phyloP scores from a whole-genome alignment of 1,140 invertebrate genomes.

The Chironomus striatipennis region DNA sequence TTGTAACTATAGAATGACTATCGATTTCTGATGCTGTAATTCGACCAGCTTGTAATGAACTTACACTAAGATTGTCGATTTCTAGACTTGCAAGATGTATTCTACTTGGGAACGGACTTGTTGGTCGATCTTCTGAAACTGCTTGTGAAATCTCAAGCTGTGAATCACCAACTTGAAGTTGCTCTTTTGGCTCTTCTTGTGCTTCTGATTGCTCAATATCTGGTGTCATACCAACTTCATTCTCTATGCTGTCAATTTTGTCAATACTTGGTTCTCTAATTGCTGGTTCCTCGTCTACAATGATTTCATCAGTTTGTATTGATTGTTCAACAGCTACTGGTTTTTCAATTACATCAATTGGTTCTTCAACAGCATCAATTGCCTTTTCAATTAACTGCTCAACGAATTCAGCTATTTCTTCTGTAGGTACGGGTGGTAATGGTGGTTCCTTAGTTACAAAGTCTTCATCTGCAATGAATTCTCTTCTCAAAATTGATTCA shows the following conservation, averaged over 20 bases:
- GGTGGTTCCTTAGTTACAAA: slow-evolving; percentile 25
- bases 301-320: slow-evolving; percentile 8
- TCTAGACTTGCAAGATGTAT: slow-evolving; percentile 64
- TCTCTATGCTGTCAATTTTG: not conserved
- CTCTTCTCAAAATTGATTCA: not conserved
- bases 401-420: too few relatives aligned
- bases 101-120: slow-evolving; percentile 29
- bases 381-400: too few relatives aligned
- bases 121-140: not conserved
- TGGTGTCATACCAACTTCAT: not conserved
- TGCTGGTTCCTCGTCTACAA: not conserved
- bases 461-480: slow-evolving; percentile 31
- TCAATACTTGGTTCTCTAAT: too few relatives aligned
- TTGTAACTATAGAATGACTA: slow-evolving; percentile 48
- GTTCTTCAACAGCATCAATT: too few relatives aligned
- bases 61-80: slow-evolving; percentile 64
- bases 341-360: too few relatives aligned
- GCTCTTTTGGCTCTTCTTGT: not conserved
- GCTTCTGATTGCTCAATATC: slow-evolving; percentile 22
- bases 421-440: too few relatives aligned
- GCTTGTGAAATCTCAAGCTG: not conserved
- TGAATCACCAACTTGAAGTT: not conserved
- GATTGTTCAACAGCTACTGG: too few relatives aligned
- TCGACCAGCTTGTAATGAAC: slow-evolving; percentile 64
- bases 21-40: slow-evolving; percentile 72